These are phyloP conservation scores for Cotesia chilonis DNA, from an alignment of 1,140 invertebrate genomes.

Conservation along the genomic window DNA sequence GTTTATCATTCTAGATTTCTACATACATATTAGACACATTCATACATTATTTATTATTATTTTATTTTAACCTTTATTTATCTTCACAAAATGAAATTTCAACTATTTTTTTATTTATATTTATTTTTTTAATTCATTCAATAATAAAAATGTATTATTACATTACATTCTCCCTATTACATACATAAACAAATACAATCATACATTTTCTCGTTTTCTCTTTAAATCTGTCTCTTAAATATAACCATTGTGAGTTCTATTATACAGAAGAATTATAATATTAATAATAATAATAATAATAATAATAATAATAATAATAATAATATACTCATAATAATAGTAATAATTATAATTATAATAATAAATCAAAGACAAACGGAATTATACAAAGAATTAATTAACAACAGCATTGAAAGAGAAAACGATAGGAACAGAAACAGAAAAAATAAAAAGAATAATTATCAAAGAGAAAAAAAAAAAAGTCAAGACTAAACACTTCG, in stretches of 20 bases:
- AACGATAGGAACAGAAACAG: conserved; percentile 13
- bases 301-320: too few species aligned
- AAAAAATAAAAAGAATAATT: background rate
- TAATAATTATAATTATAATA: background rate
- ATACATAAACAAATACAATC: background rate
- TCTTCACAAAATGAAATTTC: background rate
- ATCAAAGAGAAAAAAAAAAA: conserved; percentile 4
- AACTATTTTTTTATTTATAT: conserved; percentile 6
- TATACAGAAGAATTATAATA: conserved; percentile 9
- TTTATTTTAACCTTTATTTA: conserved; percentile 7
- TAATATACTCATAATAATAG: too few species aligned
- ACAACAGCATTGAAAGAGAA: conserved; percentile 22
- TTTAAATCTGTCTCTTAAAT: conserved; percentile 17
- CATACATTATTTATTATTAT: conserved; percentile 24
- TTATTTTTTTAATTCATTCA: background rate
- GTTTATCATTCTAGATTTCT: conserved; percentile 19
- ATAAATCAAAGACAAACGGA: conserved; percentile 19
- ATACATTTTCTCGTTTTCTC: conserved; percentile 2
- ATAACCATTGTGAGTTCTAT: conserved; percentile 21
- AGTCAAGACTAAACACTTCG: conserved; percentile 1
- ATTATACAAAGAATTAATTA: background rate
- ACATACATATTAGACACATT: conserved; percentile 39
- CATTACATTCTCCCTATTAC: background rate
- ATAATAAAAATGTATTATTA: too few species aligned
- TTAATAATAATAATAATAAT: too few species aligned